Base-by-base conservation (phyloP, 30 jellyfish, hydroid and myxozoan genomes). In the Chrysaora quinquecirrha region DNA sequence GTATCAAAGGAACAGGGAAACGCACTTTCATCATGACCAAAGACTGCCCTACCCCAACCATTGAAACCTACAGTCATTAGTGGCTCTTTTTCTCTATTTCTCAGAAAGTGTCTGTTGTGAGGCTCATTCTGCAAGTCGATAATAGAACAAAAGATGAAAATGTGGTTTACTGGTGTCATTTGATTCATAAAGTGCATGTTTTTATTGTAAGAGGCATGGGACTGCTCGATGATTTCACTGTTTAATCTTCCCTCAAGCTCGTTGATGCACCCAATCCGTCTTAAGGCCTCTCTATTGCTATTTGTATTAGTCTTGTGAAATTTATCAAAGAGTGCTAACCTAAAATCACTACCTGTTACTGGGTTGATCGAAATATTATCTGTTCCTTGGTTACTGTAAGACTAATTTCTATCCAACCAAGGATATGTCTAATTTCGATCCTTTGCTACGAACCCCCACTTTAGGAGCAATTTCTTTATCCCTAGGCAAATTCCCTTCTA, bases 261-360 rank as follows among this genome's bases (percentile, higher is more conserved):
- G 24, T 79, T 67, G 12, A 79, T 54, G 52, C 88, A 76, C 11
- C 70, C 78, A 29, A 79, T 79, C 30, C 80, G 70, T 38, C 89
- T n/a, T 1, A 77, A 48, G 1, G 48, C 71, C 50, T 63, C 90
- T 1, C 1, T 52, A 1, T 30, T 46, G 38, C 54, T n/a, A 0
- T 23, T 28, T 7, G 83, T 19, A 54, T 78, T 61, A 12, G 58
- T 27, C 43, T 79, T 38, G 66, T 79, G 83, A 43, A 79, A 65
- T 11, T 32, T 22, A 43, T 78, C 80, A 62, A 76, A 76, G 62
- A 78, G 48, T 16, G 80, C 78, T 24, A 78, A 28, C 11, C 52
- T n/a, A n/a, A 19, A 12, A 25, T 64, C 19, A 30, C 80, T 78
- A 6, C 72, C 78, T 1, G 80, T 78, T 20, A 78, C 89, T n/a